These are phyloP conservation scores for Triplophysa rosa DNA, from an alignment of 2,113 vertebrate species.

Conservation along the genomic window DNA sequence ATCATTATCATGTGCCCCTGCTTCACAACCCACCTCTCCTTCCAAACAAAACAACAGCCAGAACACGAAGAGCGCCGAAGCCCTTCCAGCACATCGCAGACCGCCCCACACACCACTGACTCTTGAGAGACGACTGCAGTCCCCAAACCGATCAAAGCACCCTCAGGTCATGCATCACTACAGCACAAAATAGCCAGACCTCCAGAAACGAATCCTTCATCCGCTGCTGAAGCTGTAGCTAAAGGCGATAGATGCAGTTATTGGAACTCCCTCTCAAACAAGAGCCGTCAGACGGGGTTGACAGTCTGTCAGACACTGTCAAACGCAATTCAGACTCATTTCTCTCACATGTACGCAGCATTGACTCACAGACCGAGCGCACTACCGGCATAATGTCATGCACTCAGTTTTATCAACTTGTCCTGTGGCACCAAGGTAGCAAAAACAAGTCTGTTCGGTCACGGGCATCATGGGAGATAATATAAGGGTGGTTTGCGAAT, in stretches of 20 bases:
- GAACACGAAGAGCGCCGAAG: neutral
- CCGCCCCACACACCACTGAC: neutral
- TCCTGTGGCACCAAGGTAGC: neutral
- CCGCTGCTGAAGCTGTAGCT: conserved; percentile 13
- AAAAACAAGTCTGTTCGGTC: conserved; percentile 21
- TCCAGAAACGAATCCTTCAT: conserved; percentile 14
- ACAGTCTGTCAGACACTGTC: conserved; percentile 40
- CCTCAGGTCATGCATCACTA: neutral
- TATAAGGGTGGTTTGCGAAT: conserved; percentile 5
- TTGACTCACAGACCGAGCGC: conserved; percentile 25
- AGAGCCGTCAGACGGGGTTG: conserved; percentile 7
- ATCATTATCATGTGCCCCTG: conserved; percentile 49
- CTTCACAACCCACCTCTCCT: conserved; percentile 36
- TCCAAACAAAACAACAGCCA: conserved; percentile 43
- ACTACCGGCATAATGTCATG: neutral
- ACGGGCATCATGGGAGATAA: conserved; percentile 22
- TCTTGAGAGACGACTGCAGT: neutral
- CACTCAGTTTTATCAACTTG: conserved; percentile 6
- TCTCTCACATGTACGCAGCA: conserved; percentile 15
- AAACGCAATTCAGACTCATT: conserved; percentile 30
- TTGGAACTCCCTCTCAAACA: conserved; percentile 19
- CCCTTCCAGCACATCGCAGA: conserved; percentile 1
- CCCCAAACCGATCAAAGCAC: neutral
- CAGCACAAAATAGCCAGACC: conserved; percentile 32
- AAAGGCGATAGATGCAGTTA: conserved; percentile 16